Base-by-base conservation (phyloP, 1,140 invertebrate genomes). In the Seison nebaliae region DNA sequence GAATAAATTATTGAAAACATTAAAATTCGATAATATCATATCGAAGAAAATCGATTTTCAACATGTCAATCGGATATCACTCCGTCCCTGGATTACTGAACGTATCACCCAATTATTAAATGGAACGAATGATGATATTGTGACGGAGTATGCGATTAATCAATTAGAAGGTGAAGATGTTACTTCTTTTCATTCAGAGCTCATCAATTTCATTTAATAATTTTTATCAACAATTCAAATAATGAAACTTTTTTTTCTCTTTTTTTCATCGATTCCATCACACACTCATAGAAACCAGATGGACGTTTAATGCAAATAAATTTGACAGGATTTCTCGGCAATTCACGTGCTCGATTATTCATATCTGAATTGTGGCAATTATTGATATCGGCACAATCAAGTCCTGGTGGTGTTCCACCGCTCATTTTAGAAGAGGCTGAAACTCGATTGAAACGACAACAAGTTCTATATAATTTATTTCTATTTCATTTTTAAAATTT, bases 221-320 rank as follows among this genome's bases (percentile, higher is more conserved):
- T 12, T 12, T 2, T 14, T n/a, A 8, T 23, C 24, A 16, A 30
- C 17, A 4, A 5, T 29, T 9, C 11, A 19, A 14, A 23, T 23
- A 6, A 6, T 23, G 12, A 26, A 3, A 26, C 2, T 2, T 11
- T 26, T 3, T 3, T 11, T 11, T 11, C 12, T 26, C 12, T 26
- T 26, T 3, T 26, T 26, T 26, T 26, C 9, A 26, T 11, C 9
- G 12, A 14, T 5, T 3, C 17, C 2, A 30, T 4, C 7, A 7
- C 9, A 30, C 17, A 15, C 7, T 41, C 51, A 22, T 51, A 70
- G 66, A 55, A 61, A 64, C 80, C 86, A 15, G 84, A 94, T 66
- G 83, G 83, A 24, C 81, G 83, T 57, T 78, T 86, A 58, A 93
- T 98, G 73, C 88, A 96, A 67, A 96, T 98, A 49, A 96, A 94